A percentile compares a stretch with the other conserved stretches of the same genome.
phyloP scores from a whole-genome alignment of 2,888 invertebrate species.

The Folsomia manolachei region DNA sequence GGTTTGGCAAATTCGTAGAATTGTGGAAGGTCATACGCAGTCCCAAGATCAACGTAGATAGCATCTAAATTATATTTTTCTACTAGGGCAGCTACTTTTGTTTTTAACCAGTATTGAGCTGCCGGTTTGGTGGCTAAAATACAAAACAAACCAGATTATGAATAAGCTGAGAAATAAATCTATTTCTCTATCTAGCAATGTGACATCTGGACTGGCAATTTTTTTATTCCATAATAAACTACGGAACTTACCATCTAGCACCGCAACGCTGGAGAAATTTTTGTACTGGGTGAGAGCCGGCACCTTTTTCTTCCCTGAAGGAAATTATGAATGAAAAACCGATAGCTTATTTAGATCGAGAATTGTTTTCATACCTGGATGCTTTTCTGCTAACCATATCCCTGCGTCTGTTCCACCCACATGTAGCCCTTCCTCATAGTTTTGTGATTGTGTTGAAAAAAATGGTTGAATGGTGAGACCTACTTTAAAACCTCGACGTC shows the following conservation, averaged over 20 bases:
- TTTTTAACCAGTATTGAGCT: slow-evolving; percentile 75
- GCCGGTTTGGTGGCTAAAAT: slow-evolving; percentile 80
- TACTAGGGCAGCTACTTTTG: slow-evolving; percentile 68
- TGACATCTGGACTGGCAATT: too few relatives aligned
- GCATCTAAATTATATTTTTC: slow-evolving; percentile 77
- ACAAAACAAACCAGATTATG: too few relatives aligned
- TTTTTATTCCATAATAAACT: too few relatives aligned
- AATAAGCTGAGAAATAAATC: too few relatives aligned
- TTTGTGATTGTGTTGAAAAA: slow-evolving; percentile 74
- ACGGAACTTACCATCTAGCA: slow-evolving; percentile 60
- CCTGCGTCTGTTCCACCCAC: slow-evolving; percentile 20
- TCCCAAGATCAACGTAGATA: slow-evolving; percentile 78
- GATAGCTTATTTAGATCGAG: background rate
- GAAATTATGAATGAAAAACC: background rate
- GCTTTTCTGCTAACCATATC: slow-evolving; percentile 22
- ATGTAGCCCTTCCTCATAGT: slow-evolving; percentile 75
- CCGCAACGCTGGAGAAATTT: slow-evolving; percentile 71
- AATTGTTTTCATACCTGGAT: background rate
- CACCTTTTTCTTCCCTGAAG: slow-evolving; percentile 61
- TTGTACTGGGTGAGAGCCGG: slow-evolving; percentile 81
- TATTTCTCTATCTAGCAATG: too few relatives aligned
- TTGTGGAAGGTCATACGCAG: slow-evolving; percentile 79
- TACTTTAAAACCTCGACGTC: slow-evolving; percentile 66
- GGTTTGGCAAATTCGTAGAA: slow-evolving; percentile 69
- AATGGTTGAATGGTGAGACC: slow-evolving; percentile 88